Percentiles rank a stretch among this genome's conserved stretches.
Conservation (phyloP, 2,888 invertebrate genomes). For the Neoitamus cyanurus region DNA sequence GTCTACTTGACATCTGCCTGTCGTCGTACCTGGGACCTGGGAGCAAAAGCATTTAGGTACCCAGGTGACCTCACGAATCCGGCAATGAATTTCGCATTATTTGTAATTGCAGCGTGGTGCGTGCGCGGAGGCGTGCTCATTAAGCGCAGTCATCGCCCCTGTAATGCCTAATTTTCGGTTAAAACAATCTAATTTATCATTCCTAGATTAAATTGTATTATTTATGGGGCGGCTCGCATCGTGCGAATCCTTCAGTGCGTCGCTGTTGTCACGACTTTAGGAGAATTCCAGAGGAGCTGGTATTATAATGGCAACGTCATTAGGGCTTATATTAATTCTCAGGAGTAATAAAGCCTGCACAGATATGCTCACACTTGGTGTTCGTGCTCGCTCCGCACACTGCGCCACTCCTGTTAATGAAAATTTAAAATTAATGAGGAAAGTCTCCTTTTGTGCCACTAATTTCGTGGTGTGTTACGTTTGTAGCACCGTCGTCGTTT, state of each 20-base stretch:
- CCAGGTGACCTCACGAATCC: neutral
- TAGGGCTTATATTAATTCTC: constrained; percentile 31
- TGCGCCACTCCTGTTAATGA: neutral
- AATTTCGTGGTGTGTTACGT: constrained; percentile 1
- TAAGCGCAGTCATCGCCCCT: neutral
- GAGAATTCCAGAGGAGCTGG: neutral
- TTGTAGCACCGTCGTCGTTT: neutral
- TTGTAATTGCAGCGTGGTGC: neutral
- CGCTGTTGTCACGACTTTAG: constrained; percentile 18
- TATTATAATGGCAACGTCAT: constrained; percentile 18
- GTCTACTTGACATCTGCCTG: no score
- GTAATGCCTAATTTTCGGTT: constrained; percentile 28
- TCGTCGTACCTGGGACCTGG: no score
- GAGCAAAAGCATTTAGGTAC: neutral
- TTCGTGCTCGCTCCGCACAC: neutral
- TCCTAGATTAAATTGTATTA: constrained; percentile 39
- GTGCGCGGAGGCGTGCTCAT: neutral
- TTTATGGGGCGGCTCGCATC: constrained; percentile 14
- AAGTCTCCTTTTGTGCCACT: constrained; percentile 3
- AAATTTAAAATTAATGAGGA: constrained; percentile 37
- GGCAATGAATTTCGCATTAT: constrained; percentile 4
- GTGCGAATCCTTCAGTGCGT: neutral
- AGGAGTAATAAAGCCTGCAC: constrained; percentile 31
- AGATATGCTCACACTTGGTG: neutral
- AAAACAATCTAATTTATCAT: constrained; percentile 29